These are phyloP conservation scores for Pteropus rufus DNA, from an alignment of 2,797 vertebrate species.

Conservation along the genomic window DNA sequence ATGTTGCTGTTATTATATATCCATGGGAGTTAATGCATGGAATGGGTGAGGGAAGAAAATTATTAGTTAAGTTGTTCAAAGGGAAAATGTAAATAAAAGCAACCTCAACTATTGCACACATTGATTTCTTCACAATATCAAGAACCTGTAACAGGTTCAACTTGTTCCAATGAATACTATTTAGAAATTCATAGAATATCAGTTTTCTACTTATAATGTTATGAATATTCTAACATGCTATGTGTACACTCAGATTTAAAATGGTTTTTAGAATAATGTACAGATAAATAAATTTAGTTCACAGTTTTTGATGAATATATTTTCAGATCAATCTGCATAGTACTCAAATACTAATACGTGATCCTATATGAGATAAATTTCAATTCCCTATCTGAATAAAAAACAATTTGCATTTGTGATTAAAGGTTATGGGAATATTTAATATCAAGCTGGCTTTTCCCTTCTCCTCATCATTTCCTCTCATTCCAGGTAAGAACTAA, in stretches of 20 bases:
- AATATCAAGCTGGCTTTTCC: slow-evolving; percentile 49
- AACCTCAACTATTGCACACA: background rate
- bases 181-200: background rate
- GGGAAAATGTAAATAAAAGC: background rate
- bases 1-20: background rate
- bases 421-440: slow-evolving; percentile 71
- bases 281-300: background rate
- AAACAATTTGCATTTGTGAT: slow-evolving; percentile 71
- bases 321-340: slow-evolving; percentile 48
- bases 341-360: background rate
- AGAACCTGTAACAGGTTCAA: background rate
- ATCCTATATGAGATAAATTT: slow-evolving; percentile 38
- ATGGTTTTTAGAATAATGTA: slow-evolving; percentile 2
- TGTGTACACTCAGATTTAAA: background rate
- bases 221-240: background rate
- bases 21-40: background rate
- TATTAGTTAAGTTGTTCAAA: background rate
- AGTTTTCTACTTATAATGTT: background rate
- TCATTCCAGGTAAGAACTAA: slow-evolving; percentile 50
- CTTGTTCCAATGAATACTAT: background rate
- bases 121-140: background rate
- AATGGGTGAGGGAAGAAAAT: background rate
- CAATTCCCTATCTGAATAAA: slow-evolving; percentile 48
- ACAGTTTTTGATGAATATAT: slow-evolving; percentile 24
- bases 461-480: slow-evolving; percentile 59